phyloP scores from a whole-genome alignment of 2,888 invertebrate genomes.

The Dromius quadrimaculatus region DNA sequence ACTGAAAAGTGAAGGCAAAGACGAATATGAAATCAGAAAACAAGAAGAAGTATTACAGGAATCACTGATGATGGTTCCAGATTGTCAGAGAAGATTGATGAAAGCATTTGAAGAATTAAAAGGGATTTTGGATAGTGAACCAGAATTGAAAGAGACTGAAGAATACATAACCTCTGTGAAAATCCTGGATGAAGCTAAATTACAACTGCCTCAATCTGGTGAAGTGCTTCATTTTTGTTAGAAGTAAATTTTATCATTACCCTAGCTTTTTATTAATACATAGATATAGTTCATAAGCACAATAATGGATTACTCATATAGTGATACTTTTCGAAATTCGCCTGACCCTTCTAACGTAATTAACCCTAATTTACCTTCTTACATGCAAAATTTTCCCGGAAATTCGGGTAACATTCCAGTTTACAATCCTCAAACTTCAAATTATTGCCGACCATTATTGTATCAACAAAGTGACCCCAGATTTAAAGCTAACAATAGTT shows the following conservation, averaged over 20 bases:
- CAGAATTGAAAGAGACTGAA: conserved; percentile 80
- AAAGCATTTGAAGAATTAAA: conserved; percentile 84
- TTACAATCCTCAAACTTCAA: conserved; percentile 27
- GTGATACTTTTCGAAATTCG: conserved; percentile 22
- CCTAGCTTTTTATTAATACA: conserved; percentile 27
- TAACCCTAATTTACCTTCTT: conserved; percentile 20
- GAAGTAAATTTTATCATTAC: neutral
- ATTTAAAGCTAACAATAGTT: conserved; percentile 31
- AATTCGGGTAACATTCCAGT: conserved; percentile 47
- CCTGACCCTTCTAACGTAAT: conserved; percentile 39
- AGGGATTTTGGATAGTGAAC: conserved; percentile 78
- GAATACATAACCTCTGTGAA: conserved; percentile 78
- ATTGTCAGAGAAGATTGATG: conserved; percentile 82
- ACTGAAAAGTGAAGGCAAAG: conserved; percentile 81
- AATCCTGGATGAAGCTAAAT: conserved; percentile 76
- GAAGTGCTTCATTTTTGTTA: conserved; percentile 57
- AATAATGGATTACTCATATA: conserved; percentile 43
- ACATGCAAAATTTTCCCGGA: conserved; percentile 33
- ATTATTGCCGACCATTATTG: conserved; percentile 19
- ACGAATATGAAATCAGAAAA: conserved; percentile 83
- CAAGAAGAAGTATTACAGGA: conserved; percentile 92
- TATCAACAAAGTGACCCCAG: conserved; percentile 50
- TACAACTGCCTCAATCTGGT: conserved; percentile 68
- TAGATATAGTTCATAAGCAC: conserved; percentile 18
- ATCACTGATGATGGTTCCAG: conserved; percentile 92